Base-by-base conservation (phyloP, 2,888 invertebrate genomes). In the Cantharis nigra region DNA sequence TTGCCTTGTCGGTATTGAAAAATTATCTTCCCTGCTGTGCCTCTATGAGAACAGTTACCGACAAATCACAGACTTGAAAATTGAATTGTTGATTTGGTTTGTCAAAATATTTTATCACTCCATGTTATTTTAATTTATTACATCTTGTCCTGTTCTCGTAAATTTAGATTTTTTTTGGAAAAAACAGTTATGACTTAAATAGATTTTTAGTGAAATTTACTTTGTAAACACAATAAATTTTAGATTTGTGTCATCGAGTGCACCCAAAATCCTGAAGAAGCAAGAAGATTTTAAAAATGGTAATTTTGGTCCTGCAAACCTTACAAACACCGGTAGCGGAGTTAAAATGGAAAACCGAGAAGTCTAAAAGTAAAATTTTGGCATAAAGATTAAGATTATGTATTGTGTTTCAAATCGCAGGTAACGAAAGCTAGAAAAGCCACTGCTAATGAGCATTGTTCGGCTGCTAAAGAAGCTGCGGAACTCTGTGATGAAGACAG, bases 381-480 rank as follows among this genome's bases (percentile, higher is more conserved):
- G 33, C 28, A 67, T 18, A 69, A 67, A 16, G 69, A 33, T 64
- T 64, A 16, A 28, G 30, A 30, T 69, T 67, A 67, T 23, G 65
- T 67, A 67, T 67, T 69, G 69, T 69, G 30, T 69, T 69, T 33
- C 64, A 81, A 80, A 85, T 83, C 82, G 82, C 85, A 85, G 85
- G 85, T 85, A 85, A 84, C 83, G 79, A 82, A 84, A 78, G 78
- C 75, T 70, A 71, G 75, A 78, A 84, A 86, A 85, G 86, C 84
- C 85, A 85, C 82, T 84, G 83, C 85, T 85, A 86, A 86, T 86
- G 85, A 85, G 83, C 80, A 84, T 84, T 84, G 85, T 85, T 80
- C 81, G 80, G 81, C 77, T 80, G 77, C 73, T 81, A 83, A 83
- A 83, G 83, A 83, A 83, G 81, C 73, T 73, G 80, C 82, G 81